Conservation (phyloP, 2,113 vertebrate genomes). For the Canis aureus region DNA sequence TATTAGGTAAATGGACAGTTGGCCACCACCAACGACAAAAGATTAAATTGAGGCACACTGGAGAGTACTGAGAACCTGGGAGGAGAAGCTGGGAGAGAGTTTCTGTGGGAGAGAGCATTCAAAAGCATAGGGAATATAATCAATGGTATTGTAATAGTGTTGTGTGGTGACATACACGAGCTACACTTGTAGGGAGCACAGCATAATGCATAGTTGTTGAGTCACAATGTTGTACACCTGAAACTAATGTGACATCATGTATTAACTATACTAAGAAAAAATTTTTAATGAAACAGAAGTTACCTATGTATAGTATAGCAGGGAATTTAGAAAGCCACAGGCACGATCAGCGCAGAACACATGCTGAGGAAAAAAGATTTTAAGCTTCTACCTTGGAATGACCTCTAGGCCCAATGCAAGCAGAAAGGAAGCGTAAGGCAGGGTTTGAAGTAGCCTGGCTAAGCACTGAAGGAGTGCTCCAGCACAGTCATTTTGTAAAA, state of each 20-base stretch:
- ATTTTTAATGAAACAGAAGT: neutral
- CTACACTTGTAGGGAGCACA: neutral
- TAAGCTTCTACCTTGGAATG: neutral
- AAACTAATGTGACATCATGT: neutral
- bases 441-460: neutral
- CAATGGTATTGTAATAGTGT: neutral
- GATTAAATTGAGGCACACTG: neutral
- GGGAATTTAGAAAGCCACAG: neutral
- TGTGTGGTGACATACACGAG: neutral
- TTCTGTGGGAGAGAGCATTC: neutral
- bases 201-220: neutral
- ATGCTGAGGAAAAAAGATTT: neutral
- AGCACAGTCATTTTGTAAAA: neutral
- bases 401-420: neutral
- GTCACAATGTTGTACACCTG: neutral
- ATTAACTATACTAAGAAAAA: neutral
- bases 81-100: neutral
- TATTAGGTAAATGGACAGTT: neutral
- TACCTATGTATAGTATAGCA: neutral
- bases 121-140: neutral
- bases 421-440: neutral
- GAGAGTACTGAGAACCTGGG: neutral
- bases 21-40: neutral
- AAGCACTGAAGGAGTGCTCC: neutral
- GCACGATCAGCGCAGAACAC: neutral